Evolutionary conservation across 2,888 invertebrate species (phyloP), one percentile per base, ranked within the genome.

Genomic region (Halocaridina rubra): DNA sequence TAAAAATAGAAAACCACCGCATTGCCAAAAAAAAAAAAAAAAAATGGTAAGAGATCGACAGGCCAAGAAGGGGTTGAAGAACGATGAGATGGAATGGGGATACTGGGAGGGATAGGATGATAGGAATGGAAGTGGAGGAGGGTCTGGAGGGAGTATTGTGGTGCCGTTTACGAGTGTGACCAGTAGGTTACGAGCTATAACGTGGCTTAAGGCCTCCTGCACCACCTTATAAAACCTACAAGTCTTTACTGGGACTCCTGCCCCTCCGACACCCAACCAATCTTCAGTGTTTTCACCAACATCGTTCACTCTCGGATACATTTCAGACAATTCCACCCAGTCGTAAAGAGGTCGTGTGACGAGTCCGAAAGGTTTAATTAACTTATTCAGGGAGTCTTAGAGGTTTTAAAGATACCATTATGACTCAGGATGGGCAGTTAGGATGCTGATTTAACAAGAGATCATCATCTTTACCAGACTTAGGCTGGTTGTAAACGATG

Each of bases 141-240:
- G n/a, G 16, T 13, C 1, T 10, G 30, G 53, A n/a, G 72, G 24
- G 7, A 24, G 80, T 71, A 81, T 81, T 81, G 81, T 81, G 46
- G 27, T 59, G 61, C 29, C 46, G 39, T 81, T 81, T 81, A 81
- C 46, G 81, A 75, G 64, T 16, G 74, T 39, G 81, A 75, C 80
- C 61, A 61, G 64, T 33, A 61, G 61, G 33, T 80, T 64, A 64
- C 75, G 74, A 46, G 27, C 81, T 64, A 81, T 81, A 81, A 81
- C 81, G 5, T 39, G 19, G 29, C 64, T 32, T 75, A 75, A 61
- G 46, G 46, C 74, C 74, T 81, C 75, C 46, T 81, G 8, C 75
- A 39, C 64, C 81, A 81, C 75, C 81, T 81, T 81, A 67, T 75
- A 81, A 81, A 81, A 81, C 61, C 67, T 75, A 46, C 61, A 61